Conservation (phyloP, 2,113 vertebrate genomes). For the Nestor notabilis region DNA sequence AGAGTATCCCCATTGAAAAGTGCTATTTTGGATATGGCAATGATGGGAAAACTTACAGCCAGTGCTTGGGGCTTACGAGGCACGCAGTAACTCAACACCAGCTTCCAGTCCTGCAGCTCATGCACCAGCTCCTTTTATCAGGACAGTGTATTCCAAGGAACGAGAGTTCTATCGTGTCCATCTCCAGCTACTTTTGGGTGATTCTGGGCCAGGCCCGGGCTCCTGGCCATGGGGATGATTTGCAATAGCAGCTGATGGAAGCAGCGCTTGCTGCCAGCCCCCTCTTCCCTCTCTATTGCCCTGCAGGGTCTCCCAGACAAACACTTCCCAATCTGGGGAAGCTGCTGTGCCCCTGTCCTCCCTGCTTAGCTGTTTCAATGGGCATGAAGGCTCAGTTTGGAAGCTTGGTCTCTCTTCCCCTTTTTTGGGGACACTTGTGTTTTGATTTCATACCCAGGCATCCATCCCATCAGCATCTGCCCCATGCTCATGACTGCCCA, state of each 20-base stretch:
- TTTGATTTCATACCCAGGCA: neutral
- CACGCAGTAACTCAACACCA: neutral
- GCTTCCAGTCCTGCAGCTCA: neutral
- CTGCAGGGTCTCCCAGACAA: neutral
- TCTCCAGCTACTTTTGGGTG: neutral
- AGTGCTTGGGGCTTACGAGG: neutral
- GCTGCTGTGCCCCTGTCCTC: neutral
- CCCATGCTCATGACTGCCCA: neutral
- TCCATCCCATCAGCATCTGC: fast-evolving
- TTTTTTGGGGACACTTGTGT: neutral
- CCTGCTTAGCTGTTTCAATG: neutral
- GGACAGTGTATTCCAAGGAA: neutral
- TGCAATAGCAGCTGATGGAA: neutral
- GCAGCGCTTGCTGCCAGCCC: neutral
- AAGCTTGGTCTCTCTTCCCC: neutral
- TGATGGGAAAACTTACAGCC: neutral
- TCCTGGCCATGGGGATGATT: neutral
- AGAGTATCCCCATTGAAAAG: neutral
- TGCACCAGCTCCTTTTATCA: neutral
- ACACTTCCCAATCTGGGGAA: neutral
- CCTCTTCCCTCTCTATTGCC: neutral
- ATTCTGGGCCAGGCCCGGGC: neutral
- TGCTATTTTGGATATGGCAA: neutral
- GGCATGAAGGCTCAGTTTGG: neutral
- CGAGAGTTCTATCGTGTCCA: neutral